Evolutionary conservation across 2,888 invertebrate genomes (phyloP), one percentile per base, ranked within the genome.

Genomic region (Parochlus steinenii): DNA sequence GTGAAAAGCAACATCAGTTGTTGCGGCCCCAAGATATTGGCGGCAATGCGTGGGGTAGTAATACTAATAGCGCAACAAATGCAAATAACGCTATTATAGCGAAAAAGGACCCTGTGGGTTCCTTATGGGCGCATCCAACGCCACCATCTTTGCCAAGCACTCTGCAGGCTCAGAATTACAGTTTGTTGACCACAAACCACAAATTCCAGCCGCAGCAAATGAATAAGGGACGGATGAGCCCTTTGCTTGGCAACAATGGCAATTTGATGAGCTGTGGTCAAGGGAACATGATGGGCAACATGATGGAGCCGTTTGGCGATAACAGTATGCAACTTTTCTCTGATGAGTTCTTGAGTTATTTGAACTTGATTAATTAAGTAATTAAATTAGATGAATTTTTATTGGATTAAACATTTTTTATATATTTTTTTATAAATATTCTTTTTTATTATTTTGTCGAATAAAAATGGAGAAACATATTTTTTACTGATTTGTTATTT

Each of bases 261-360:
- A 16, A 18, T 18, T 24, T 23, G 11, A 25, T 22, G 23, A 22
- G 6, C 24, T 10, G 28, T 31, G 8, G 11, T 26, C 22, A 22
- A 17, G 18, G 10, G 18, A 29, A 34, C 37, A 29, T 30, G 14
- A 44, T 55, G 58, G 12, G 15, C 39, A 20, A 25, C 29, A 23
- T 18, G 36, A n/a, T 19, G 25, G 14, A 17, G 22, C n/a, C 15
- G 22, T 22, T 33, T 33, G 15, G 37, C 23, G 28, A 30, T 33
- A 19, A 29, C 28, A 34, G 28, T 25, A 34, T 69, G 48, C 70
- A 70, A 54, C 63, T 71, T 41, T 67, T 71, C 53, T 69, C 69
- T 40, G 70, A 67, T 52, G 67, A 69, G 51, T 69, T 69, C 55
- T 64, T 68, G 45, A 64, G 69, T 52, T 69, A 70, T 54, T 55